phyloP scores from a whole-genome alignment of 2,797 vertebrate genomes.

The Huso huso region DNA sequence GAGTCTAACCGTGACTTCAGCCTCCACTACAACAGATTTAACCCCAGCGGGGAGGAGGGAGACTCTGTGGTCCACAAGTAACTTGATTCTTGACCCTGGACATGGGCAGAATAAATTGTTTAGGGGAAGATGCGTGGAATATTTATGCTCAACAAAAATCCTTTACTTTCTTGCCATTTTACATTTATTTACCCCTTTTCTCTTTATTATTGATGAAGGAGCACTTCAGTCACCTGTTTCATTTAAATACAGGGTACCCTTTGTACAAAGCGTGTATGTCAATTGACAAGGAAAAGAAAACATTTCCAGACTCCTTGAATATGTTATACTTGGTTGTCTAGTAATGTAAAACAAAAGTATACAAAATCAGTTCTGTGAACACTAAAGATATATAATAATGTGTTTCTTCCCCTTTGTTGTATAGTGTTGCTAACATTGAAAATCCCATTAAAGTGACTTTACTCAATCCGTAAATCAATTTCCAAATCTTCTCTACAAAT shows the following conservation, averaged over 20 bases:
- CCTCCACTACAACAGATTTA: slow-evolving; percentile 71
- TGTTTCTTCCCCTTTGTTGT: no score
- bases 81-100: slow-evolving; percentile 36
- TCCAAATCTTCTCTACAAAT: no score
- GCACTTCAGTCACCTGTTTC: background rate
- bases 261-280: no score
- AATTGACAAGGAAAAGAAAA: no score
- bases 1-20: slow-evolving; percentile 64
- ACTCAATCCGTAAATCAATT: no score
- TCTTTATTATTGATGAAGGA: slow-evolving; percentile 21
- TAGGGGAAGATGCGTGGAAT: slow-evolving; percentile 29
- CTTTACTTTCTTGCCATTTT: slow-evolving; percentile 46
- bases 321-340: no score
- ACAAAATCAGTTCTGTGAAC: background rate
- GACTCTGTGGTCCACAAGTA: slow-evolving; percentile 74
- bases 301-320: no score
- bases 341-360: no score
- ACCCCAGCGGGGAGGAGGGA: slow-evolving; percentile 80
- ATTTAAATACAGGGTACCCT: background rate
- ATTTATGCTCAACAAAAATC: slow-evolving; percentile 37
- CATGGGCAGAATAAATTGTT: slow-evolving; percentile 41
- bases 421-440: no score
- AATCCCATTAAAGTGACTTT: no score
- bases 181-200: slow-evolving; percentile 39
- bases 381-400: background rate